Conservation (phyloP, 2,888 invertebrate species). For the Cheilosia pagana region DNA sequence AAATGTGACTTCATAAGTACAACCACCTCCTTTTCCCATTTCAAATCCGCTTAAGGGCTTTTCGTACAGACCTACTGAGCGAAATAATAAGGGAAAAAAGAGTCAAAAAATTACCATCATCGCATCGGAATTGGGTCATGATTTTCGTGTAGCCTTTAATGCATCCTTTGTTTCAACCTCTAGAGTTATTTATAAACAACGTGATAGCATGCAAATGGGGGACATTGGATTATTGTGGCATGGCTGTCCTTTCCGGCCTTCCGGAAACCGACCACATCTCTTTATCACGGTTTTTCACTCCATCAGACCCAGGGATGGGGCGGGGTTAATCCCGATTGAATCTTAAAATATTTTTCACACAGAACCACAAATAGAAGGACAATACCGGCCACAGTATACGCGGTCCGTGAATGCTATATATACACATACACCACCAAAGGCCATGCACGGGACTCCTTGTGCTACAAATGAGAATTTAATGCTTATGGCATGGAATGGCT, state of each 20-base stretch:
- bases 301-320: slow-evolving; percentile 21
- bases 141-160: slow-evolving; percentile 56
- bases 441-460: slow-evolving; percentile 40
- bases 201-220: slow-evolving; percentile 70
- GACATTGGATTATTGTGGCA: slow-evolving; percentile 66
- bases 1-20: slow-evolving; percentile 11
- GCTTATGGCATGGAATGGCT: slow-evolving; percentile 33
- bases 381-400: slow-evolving; percentile 38
- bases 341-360: slow-evolving; percentile 66
- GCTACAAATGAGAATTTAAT: slow-evolving; percentile 74
- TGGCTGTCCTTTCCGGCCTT: background rate
- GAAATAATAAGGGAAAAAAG: background rate
- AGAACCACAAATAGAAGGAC: slow-evolving; percentile 49
- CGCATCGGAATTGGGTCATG: slow-evolving; percentile 67
- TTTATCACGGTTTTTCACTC: slow-evolving; percentile 63
- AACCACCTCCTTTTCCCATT: background rate
- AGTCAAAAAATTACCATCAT: slow-evolving; percentile 42
- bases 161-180: slow-evolving; percentile 59
- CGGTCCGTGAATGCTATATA: slow-evolving; percentile 8
- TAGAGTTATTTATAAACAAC: slow-evolving; percentile 69
- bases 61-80: background rate
- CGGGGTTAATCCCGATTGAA: slow-evolving; percentile 66
- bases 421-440: slow-evolving; percentile 4
- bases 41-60: slow-evolving; percentile 43
- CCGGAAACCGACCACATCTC: slow-evolving; percentile 30